phyloP scores from a whole-genome alignment of 2,888 invertebrate species.

The Drosophila multiciliata region DNA sequence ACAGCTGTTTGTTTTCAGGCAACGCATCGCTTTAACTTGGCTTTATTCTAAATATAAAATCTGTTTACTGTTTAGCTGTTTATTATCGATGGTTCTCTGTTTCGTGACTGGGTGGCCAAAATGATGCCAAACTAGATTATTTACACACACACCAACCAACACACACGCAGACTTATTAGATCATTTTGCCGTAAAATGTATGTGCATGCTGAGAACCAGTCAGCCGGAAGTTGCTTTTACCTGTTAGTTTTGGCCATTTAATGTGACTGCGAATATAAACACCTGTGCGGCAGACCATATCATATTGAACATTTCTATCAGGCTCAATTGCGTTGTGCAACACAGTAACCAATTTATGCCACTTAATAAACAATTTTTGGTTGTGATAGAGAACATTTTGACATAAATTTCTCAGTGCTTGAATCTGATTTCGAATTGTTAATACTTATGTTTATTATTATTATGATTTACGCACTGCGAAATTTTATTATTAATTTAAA shows the following conservation, averaged over 20 bases:
- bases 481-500: not conserved
- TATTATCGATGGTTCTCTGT: constrained; percentile 36
- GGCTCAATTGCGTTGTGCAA: constrained; percentile 8
- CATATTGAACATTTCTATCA: constrained; percentile 34
- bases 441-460: not conserved
- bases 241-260: constrained; percentile 24
- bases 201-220: constrained; percentile 54
- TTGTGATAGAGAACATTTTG: not conserved
- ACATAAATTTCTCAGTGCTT: not conserved
- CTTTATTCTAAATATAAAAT: constrained; percentile 5
- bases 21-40: constrained; percentile 12
- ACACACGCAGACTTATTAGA: constrained; percentile 41
- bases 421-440: not conserved
- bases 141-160: not conserved
- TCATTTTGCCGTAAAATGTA: constrained; percentile 72
- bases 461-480: not conserved
- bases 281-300: constrained; percentile 23
- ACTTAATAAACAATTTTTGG: not conserved
- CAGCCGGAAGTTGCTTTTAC: constrained; percentile 54
- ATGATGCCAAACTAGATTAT: constrained; percentile 19
- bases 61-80: constrained; percentile 20
- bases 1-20: constrained; percentile 38
- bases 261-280: constrained; percentile 30
- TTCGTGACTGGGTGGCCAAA: constrained; percentile 23
- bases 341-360: not conserved